phyloP scores from a whole-genome alignment of 2,113 vertebrate species.

The Carassius gibelio region DNA sequence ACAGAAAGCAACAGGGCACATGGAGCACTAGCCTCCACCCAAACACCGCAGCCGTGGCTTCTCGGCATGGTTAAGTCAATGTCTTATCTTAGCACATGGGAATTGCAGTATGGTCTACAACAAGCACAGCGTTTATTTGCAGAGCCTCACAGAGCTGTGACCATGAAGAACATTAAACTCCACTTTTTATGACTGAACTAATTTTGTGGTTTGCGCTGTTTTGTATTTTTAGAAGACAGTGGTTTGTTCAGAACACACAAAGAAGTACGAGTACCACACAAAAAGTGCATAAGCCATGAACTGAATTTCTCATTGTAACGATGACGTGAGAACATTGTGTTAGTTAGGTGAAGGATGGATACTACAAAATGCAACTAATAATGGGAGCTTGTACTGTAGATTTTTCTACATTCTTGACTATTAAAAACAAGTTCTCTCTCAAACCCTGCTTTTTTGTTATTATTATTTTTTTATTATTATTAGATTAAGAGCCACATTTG shows the following conservation, averaged over 20 bases:
- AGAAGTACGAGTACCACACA: background rate
- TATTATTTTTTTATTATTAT: background rate
- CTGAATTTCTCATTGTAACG: background rate
- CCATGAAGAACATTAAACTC: conserved; percentile 22
- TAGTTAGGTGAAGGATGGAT: background rate
- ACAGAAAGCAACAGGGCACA: background rate
- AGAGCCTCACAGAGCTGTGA: background rate
- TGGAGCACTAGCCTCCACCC: conserved; percentile 59
- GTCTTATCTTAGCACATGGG: conserved; percentile 71
- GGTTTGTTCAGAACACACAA: conserved; percentile 1
- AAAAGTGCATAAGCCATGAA: background rate
- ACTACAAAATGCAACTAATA: background rate
- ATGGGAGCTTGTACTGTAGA: background rate
- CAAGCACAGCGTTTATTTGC: conserved; percentile 5
- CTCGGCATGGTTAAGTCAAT: conserved; percentile 68
- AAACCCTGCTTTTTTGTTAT: background rate
- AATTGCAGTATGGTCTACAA: conserved; percentile 67
- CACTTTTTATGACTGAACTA: conserved; percentile 16
- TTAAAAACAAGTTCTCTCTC: background rate
- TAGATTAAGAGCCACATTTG: background rate
- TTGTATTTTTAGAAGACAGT: background rate
- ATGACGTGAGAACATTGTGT: background rate
- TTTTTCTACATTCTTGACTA: background rate
- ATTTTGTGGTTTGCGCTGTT: conserved; percentile 23
- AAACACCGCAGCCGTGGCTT: conserved; percentile 66